Base-by-base conservation (phyloP, 2,797 vertebrate species). In the Nyctibius grandis region DNA sequence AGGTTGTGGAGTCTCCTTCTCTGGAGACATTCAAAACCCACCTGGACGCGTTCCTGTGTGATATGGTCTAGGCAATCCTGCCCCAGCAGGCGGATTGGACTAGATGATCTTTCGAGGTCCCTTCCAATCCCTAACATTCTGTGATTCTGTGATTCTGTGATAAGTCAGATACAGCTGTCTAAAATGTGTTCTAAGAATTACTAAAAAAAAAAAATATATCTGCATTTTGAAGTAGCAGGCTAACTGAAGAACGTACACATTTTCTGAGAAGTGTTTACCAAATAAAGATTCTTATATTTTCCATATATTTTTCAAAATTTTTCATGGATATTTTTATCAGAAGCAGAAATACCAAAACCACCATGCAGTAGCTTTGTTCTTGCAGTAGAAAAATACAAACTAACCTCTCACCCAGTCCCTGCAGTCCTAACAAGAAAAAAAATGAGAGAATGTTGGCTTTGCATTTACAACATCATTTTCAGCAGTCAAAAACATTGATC, bases 401-500 rank as follows among this genome's bases (percentile, higher is more conserved):
- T 53, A 79, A 63, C 3, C 9, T 18, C 18, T 89, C 19, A 28
- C 4, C 10, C 9, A 64, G 5, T 54, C 23, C 11, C 47, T 88
- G 15, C 9, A 76, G 33, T 15, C 6, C 6, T 59, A 85, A 54
- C 12, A 75, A 42, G 29, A 70, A 38, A 63, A 77, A 60, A 73
- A 79, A 53, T 3, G 7, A 54, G 22, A 42, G 26, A 73, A 56
- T 42, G 10, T 56, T 88, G 40, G 36, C 31, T 91, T 95, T 77
- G 54, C 53, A 78, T 93, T 88, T 91, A 38, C 25, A 51, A 40
- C 21, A 76, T 63, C 9, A 70, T 93, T 93, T 86, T 92, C 67
- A 93, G 26, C 28, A 85, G 77, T 81, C 47, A 93, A 91, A 97
- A 94, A 44, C 64, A 56, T 69, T 76, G 81, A 91, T 87, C 80